A percentile compares a stretch with the other conserved stretches of the same genome.
Evolutionary conservation across 2,113 vertebrate genomes (phyloP).

Genomic region (Cairina moschata): DNA sequence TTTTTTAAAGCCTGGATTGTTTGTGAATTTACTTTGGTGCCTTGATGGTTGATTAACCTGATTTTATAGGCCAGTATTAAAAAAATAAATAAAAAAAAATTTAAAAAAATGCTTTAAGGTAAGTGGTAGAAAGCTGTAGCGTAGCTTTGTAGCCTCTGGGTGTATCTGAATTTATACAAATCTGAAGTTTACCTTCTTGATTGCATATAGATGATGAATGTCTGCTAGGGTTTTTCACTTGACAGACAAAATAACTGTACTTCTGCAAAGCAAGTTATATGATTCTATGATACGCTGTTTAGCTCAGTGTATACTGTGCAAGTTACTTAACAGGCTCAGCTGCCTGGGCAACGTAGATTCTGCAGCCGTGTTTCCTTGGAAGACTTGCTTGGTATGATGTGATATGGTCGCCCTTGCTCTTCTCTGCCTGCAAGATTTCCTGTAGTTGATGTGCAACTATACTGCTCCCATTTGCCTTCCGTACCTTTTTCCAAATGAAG

Average conservation of each 20-base stretch:
- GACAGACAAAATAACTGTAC: not conserved
- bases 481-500: not conserved
- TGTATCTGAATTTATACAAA: not conserved
- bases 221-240: not conserved
- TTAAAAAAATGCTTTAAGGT: not conserved
- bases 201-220: not conserved
- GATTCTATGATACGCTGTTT: not conserved
- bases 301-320: rapidly evolving
- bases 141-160: not conserved
- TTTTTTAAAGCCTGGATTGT: not conserved
- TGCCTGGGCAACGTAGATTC: not conserved
- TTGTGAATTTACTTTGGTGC: slow-evolving; percentile 32
- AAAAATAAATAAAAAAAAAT: not conserved
- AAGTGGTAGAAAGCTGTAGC: not conserved
- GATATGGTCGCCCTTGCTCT: not conserved
- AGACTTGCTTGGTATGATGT: not conserved
- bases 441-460: not conserved
- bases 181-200: not conserved
- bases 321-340: not conserved
- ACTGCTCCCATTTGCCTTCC: not conserved
- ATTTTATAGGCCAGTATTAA: slow-evolving; percentile 40
- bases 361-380: not conserved
- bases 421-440: not conserved
- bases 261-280: not conserved
- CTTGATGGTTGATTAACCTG: slow-evolving; percentile 30